Conservation (phyloP, 1,140 invertebrate genomes). For the Bombus pascuorum region DNA sequence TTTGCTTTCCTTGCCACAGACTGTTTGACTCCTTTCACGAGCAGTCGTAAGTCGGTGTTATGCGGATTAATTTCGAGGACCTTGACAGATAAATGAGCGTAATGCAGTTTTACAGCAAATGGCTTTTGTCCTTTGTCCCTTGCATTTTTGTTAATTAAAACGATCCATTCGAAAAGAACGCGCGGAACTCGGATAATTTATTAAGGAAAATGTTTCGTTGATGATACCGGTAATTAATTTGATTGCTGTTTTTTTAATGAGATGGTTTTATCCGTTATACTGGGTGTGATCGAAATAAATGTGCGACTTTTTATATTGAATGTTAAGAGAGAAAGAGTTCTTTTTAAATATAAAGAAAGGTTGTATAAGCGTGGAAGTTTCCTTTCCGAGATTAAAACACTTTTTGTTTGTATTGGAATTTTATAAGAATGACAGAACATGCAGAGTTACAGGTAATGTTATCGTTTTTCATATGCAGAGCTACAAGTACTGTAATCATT, state of each 20-base stretch:
- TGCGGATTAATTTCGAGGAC: conserved; percentile 26
- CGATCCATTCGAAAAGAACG: neutral
- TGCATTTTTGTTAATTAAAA: neutral
- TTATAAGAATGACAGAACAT: neutral
- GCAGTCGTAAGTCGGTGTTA: neutral
- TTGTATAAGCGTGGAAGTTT: too few relatives aligned
- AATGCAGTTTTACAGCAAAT: neutral
- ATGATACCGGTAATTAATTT: conserved; percentile 1
- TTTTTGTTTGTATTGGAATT: neutral
- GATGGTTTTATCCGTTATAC: neutral
- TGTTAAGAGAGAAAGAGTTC: too few relatives aligned
- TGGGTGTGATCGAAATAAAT: too few relatives aligned
- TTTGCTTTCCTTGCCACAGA: neutral
- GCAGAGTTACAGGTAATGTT: neutral
- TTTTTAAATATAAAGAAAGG: too few relatives aligned
- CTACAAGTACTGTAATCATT: neutral
- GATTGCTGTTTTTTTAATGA: neutral
- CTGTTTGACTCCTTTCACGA: conserved; percentile 38
- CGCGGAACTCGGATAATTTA: neutral
- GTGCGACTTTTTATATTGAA: too few relatives aligned
- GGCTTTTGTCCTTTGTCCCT: neutral
- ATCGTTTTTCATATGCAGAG: neutral
- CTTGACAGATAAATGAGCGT: conserved; percentile 20
- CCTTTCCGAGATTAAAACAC: neutral
- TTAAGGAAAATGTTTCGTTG: too few relatives aligned